phyloP scores from a whole-genome alignment of 1,140 invertebrate species.

The Cotesia chilonis region DNA sequence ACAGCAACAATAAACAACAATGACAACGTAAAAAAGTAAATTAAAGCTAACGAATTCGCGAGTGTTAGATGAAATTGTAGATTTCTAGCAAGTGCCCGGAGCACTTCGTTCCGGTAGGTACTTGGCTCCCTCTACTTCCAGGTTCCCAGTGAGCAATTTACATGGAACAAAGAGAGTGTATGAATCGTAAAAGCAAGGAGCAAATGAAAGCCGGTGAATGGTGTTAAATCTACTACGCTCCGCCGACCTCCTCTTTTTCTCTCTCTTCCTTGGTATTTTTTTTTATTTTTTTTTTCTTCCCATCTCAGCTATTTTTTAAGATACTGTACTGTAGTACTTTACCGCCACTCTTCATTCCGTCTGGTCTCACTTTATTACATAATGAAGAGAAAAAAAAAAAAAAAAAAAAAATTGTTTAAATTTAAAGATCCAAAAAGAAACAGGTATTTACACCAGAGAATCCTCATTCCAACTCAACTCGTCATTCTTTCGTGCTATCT shows the following conservation, averaged over 20 bases:
- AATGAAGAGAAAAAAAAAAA: too few species aligned
- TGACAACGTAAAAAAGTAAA: constrained; percentile 12
- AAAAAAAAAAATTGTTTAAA: too few species aligned
- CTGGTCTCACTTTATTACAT: too few species aligned
- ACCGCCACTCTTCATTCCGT: too few species aligned
- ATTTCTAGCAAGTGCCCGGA: constrained; percentile 31
- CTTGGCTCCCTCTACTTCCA: constrained; percentile 24
- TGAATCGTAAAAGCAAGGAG: constrained; percentile 21
- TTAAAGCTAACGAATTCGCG: constrained; percentile 7
- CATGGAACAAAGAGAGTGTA: constrained; percentile 28
- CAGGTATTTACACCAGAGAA: too few species aligned
- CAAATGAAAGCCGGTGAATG: constrained; percentile 22
- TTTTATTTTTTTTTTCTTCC: too few species aligned
- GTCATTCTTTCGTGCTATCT: too few species aligned
- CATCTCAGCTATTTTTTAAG: too few species aligned
- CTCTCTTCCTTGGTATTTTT: too few species aligned
- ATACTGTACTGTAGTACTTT: too few species aligned
- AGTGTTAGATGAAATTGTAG: constrained; percentile 26
- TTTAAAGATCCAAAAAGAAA: too few species aligned
- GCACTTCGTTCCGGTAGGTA: constrained; percentile 29
- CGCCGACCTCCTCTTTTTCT: background rate
- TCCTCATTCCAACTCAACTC: too few species aligned
- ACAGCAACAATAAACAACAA: constrained; percentile 1
- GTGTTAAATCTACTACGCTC: constrained; percentile 21
- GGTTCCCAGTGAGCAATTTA: constrained; percentile 29